Evolutionary conservation across 2,113 vertebrate genomes (phyloP).

Genomic region (Elephas maximus): DNA sequence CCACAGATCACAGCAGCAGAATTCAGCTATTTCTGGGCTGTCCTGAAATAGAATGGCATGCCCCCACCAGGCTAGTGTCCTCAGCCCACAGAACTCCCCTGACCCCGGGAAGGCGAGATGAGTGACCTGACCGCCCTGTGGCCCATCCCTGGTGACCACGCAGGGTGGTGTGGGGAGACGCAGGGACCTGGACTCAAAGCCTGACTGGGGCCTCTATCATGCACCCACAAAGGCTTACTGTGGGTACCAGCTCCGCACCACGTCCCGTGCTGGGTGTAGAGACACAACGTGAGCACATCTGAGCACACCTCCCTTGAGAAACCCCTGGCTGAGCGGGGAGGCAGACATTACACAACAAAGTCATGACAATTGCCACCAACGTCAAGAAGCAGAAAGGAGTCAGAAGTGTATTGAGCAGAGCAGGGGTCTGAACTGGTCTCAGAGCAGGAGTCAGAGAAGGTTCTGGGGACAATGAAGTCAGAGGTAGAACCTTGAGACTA

Average conservation of each 20-base stretch:
- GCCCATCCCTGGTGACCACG: neutral
- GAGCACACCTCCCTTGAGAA: neutral
- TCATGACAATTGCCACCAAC: neutral
- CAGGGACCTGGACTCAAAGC: neutral
- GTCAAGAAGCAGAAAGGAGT: neutral
- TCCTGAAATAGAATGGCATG: slow-evolving; percentile 62
- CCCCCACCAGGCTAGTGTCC: neutral
- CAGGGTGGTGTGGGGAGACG: neutral
- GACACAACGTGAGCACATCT: neutral
- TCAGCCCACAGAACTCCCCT: neutral
- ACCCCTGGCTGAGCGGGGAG: neutral
- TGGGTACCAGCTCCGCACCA: fast-evolving
- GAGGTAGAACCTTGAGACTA: neutral
- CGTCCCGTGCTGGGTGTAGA: neutral
- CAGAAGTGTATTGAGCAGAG: neutral
- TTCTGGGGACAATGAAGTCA: neutral
- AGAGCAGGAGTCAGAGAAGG: neutral
- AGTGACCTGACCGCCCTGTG: neutral
- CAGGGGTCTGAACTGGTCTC: neutral
- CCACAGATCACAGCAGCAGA: slow-evolving; percentile 63
- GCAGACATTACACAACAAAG: neutral
- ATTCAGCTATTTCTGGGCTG: slow-evolving; percentile 69
- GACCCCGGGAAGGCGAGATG: neutral
- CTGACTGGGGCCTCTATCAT: neutral
- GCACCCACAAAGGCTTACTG: neutral